Percentiles rank a stretch among this genome's conserved stretches.
phyloP scores from a whole-genome alignment of 2,113 vertebrate species.

The Trichomycterus rosablanca region DNA sequence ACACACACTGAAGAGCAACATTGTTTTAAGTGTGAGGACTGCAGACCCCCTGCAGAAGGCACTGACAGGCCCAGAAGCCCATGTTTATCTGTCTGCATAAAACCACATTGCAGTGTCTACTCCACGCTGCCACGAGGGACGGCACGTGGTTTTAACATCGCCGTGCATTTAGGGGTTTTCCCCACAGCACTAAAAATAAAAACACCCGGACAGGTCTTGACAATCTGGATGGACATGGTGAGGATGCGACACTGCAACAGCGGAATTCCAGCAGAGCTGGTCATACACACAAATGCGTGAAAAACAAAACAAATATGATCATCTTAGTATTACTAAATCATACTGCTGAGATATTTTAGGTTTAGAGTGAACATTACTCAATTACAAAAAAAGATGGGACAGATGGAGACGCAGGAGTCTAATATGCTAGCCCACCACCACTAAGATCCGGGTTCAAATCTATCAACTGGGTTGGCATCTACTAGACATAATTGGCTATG shows the following conservation, averaged over 20 bases:
- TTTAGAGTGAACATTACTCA: too few species aligned
- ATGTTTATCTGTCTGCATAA: conserved; percentile 82
- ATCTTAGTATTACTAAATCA: too few species aligned
- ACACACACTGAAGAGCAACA: conserved; percentile 52
- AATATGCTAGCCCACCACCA: too few species aligned
- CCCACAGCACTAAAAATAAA: not conserved
- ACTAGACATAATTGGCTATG: too few species aligned
- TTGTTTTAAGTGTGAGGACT: conserved; percentile 69
- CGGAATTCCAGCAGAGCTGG: not conserved
- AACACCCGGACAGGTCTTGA: conserved; percentile 5
- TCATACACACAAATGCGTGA: not conserved
- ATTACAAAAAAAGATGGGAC: too few species aligned
- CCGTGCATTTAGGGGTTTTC: conserved; percentile 15
- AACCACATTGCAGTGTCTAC: conserved; percentile 65
- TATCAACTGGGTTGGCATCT: too few species aligned
- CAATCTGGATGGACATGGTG: conserved; percentile 18
- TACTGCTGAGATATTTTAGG: too few species aligned
- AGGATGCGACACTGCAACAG: not conserved
- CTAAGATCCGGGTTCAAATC: too few species aligned
- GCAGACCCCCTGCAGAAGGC: conserved; percentile 68
- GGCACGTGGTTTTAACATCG: conserved; percentile 78
- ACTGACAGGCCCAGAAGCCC: conserved; percentile 71
- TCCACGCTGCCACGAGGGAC: conserved; percentile 64
- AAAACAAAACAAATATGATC: not conserved
- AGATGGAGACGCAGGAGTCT: too few species aligned